Evolutionary conservation across 2,113 vertebrate genomes (phyloP).

Genomic region (Chlorodrepanis virens): DNA sequence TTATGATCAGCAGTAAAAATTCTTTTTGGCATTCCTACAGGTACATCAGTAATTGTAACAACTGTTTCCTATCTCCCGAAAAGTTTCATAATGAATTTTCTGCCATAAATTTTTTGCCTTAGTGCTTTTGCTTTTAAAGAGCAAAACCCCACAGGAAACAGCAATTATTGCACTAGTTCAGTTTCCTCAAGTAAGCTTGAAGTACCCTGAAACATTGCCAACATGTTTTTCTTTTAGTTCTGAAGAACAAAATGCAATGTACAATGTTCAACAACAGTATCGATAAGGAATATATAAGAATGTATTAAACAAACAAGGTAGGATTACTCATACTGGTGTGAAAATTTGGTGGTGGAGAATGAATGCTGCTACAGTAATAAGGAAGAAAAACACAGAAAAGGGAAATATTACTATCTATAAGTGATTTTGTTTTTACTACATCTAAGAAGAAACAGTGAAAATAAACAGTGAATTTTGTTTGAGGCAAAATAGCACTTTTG

Average conservation of each 20-base stretch:
- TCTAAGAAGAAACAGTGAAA: not conserved
- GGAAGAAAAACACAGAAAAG: not conserved
- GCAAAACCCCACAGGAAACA: not conserved
- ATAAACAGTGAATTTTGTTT: not conserved
- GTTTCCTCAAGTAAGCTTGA: not conserved
- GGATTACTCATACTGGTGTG: not conserved
- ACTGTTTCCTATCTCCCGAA: not conserved
- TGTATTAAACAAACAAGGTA: not conserved
- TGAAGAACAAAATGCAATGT: not conserved
- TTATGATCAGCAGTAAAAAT: not conserved
- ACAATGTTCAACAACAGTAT: not conserved
- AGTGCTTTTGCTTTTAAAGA: not conserved
- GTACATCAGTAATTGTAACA: not conserved
- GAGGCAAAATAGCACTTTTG: not conserved
- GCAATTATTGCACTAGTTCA: not conserved
- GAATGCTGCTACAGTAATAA: not conserved
- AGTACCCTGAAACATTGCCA: not conserved
- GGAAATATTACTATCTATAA: not conserved
- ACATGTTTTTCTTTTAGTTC: not conserved
- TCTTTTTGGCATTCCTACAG: not conserved
- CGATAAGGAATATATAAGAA: not conserved
- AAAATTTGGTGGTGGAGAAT: not conserved
- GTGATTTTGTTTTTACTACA: not conserved
- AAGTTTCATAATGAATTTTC: not conserved
- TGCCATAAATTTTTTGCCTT: not conserved